phyloP scores from a whole-genome alignment of 2,797 vertebrate species.

The Typhlichthys eigenmanni region DNA sequence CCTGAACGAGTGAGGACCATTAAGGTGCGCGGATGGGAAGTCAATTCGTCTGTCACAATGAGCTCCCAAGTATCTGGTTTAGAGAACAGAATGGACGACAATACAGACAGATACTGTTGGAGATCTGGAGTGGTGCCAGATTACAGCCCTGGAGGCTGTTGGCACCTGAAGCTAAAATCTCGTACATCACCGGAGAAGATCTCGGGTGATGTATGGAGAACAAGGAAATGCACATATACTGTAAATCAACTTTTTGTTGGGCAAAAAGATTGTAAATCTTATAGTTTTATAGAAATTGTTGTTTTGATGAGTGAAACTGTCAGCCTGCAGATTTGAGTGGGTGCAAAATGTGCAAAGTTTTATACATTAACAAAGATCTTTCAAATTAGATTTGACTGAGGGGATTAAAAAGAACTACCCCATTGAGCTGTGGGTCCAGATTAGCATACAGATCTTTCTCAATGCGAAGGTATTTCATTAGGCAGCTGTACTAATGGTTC shows the following conservation, averaged over 20 bases:
- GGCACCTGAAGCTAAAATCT: slow-evolving; percentile 16
- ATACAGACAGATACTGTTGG: slow-evolving; percentile 35
- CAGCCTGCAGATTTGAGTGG: slow-evolving; percentile 33
- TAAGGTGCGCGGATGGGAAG: slow-evolving; percentile 24
- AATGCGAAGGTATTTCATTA: slow-evolving; percentile 18
- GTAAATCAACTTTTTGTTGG: slow-evolving; percentile 18
- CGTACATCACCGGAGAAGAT: slow-evolving; percentile 25
- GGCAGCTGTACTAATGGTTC: slow-evolving; percentile 53
- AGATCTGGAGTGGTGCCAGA: slow-evolving; percentile 56
- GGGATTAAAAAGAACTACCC: slow-evolving; percentile 7
- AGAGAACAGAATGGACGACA: slow-evolving; percentile 26
- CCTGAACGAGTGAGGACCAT: slow-evolving; percentile 77
- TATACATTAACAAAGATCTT: slow-evolving; percentile 24
- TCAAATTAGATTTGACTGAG: slow-evolving; percentile 40
- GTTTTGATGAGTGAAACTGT: slow-evolving; percentile 34
- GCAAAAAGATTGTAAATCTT: slow-evolving; percentile 60
- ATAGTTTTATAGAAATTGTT: slow-evolving; percentile 63
- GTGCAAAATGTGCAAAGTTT: slow-evolving; percentile 28
- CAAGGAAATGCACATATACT: slow-evolving; percentile 28
- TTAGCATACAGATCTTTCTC: slow-evolving; percentile 25
- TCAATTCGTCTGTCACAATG: slow-evolving; percentile 39
- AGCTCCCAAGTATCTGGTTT: slow-evolving; percentile 30
- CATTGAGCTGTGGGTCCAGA: slow-evolving; percentile 16
- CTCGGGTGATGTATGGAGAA: slow-evolving; percentile 12
- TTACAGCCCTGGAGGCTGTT: slow-evolving; percentile 37